phyloP scores from a whole-genome alignment of 2,113 vertebrate genomes.

The Stegostoma tigrinum region DNA sequence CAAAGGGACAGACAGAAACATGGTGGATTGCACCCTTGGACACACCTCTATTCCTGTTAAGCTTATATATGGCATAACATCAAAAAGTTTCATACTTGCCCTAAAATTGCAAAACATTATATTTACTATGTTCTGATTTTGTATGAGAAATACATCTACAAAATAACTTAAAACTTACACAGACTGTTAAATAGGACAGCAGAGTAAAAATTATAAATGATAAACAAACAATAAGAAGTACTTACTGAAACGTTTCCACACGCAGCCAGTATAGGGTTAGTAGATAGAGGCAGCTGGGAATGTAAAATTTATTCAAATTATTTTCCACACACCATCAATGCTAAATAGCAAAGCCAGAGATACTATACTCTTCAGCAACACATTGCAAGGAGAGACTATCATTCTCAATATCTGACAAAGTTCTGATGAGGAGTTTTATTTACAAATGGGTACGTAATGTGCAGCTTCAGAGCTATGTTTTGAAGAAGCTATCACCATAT shows the following conservation, averaged over 20 bases:
- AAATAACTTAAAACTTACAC: neutral
- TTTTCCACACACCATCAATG: neutral
- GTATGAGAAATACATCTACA: neutral
- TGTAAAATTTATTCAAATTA: slow-evolving; percentile 39
- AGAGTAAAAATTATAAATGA: neutral
- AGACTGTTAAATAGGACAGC: neutral
- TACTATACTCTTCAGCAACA: neutral
- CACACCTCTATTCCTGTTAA: neutral
- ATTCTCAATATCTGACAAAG: neutral
- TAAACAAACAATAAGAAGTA: slow-evolving; percentile 34
- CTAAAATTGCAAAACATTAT: neutral
- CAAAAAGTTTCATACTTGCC: neutral
- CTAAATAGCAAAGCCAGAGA: neutral
- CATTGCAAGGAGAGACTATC: neutral
- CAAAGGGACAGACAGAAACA: neutral
- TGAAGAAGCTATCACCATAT: neutral
- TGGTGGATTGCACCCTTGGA: neutral
- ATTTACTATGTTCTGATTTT: neutral
- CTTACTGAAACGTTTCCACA: slow-evolving; percentile 81
- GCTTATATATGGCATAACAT: neutral
- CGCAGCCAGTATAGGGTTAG: slow-evolving; percentile 77
- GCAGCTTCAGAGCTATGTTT: neutral
- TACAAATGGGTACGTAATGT: neutral
- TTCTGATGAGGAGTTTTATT: neutral
- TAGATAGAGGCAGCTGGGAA: slow-evolving; percentile 70